These are phyloP conservation scores for Eumeta japonica DNA, from an alignment of 1,140 invertebrate species.

Conservation along the genomic window DNA sequence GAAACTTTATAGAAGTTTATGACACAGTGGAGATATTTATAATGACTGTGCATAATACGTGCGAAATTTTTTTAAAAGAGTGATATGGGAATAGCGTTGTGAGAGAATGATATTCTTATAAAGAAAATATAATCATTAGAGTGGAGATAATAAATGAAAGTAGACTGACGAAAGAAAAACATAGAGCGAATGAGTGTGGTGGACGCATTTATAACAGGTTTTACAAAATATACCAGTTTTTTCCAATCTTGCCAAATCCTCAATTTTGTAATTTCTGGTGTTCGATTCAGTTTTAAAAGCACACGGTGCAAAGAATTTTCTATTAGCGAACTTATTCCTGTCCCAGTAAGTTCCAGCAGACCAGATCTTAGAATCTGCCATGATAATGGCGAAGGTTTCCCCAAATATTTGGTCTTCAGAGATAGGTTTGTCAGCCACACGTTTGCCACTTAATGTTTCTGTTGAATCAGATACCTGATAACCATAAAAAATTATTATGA, in stretches of 20 bases:
- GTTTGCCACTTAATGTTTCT: slow-evolving; percentile 92
- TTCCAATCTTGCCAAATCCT: slow-evolving; percentile 82
- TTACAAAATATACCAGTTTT: slow-evolving; percentile 67
- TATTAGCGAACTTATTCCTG: slow-evolving; percentile 90
- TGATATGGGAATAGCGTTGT: no score
- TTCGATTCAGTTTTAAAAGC: slow-evolving; percentile 85
- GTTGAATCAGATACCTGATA: slow-evolving; percentile 83
- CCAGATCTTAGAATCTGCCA: slow-evolving; percentile 90
- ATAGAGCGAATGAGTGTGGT: no score
- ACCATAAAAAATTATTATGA: no score
- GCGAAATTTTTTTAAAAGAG: no score
- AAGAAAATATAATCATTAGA: no score
- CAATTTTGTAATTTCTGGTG: slow-evolving; percentile 80
- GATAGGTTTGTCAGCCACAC: slow-evolving; percentile 82
- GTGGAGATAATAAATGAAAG: no score
- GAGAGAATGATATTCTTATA: no score
- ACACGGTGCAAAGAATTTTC: slow-evolving; percentile 90
- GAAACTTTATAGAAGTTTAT: no score
- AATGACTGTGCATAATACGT: no score
- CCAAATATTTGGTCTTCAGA: slow-evolving; percentile 94
- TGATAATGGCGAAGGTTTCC: slow-evolving; percentile 87
- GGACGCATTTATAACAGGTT: no score
- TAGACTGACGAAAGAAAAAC: no score
- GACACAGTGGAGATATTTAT: no score
- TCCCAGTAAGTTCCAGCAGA: slow-evolving; percentile 93